Percentiles rank a stretch among this genome's conserved stretches.
phyloP scores from a whole-genome alignment of 2,888 invertebrate species.

The Cryptocephalus primarius region DNA sequence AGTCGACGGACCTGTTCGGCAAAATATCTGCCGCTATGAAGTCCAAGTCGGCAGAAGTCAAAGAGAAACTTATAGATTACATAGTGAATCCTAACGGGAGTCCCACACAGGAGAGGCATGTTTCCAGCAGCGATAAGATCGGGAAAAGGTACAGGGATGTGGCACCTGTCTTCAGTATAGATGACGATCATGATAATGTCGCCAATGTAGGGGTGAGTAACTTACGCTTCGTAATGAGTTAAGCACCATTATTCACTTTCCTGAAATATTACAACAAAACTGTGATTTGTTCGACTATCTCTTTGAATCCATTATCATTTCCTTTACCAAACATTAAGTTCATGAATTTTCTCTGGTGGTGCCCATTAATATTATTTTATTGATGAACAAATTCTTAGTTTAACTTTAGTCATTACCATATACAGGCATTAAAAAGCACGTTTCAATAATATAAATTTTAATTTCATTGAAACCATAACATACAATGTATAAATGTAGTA shows the following conservation, averaged over 20 bases:
- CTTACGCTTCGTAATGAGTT: not conserved
- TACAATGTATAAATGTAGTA: too few species aligned
- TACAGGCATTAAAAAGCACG: too few species aligned
- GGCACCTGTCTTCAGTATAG: constrained; percentile 88
- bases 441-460: too few species aligned
- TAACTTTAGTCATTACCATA: too few species aligned
- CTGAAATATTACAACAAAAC: not conserved
- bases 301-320: too few species aligned
- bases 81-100: constrained; percentile 72
- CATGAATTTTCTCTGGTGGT: too few species aligned
- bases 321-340: too few species aligned
- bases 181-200: constrained; percentile 67
- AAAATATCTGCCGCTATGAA: constrained; percentile 82
- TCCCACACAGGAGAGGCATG: constrained; percentile 61
- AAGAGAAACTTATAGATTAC: constrained; percentile 84
- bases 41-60: constrained; percentile 83
- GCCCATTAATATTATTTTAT: too few species aligned
- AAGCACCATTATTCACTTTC: not conserved
- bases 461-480: too few species aligned
- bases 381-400: too few species aligned
- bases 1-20: constrained; percentile 62
- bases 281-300: too few species aligned
- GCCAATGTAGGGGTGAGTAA: constrained; percentile 33
- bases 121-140: constrained; percentile 71
- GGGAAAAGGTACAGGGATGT: constrained; percentile 85